phyloP scores from a whole-genome alignment of 2,888 invertebrate genomes.

The Sphinx pinastri region DNA sequence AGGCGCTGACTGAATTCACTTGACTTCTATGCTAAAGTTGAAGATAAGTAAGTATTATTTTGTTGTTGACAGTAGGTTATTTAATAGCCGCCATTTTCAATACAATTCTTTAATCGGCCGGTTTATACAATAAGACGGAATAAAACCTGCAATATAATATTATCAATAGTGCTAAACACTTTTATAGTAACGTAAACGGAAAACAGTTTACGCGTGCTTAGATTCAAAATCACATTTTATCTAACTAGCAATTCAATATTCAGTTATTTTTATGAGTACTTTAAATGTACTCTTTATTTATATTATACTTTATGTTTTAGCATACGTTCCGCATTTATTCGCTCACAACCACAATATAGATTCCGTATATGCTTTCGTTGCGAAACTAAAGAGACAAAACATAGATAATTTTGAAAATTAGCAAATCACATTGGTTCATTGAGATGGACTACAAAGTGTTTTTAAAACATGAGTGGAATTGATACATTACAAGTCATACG shows the following conservation, averaged over 20 bases:
- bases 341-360: slow-evolving; percentile 66
- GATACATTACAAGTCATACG: not conserved
- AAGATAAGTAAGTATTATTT: not conserved
- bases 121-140: slow-evolving; percentile 55
- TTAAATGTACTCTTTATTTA: slow-evolving; percentile 55
- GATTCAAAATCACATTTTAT: slow-evolving; percentile 54
- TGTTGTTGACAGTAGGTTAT: not conserved
- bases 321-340: slow-evolving; percentile 47
- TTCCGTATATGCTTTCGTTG: slow-evolving; percentile 54
- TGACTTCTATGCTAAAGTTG: not conserved
- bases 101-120: not conserved
- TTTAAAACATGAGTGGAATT: no score
- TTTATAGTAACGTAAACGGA: slow-evolving; percentile 48
- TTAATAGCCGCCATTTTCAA: not conserved
- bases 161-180: slow-evolving; percentile 40
- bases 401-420: not conserved
- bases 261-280: slow-evolving; percentile 31
- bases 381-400: slow-evolving; percentile 48
- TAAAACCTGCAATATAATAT: slow-evolving; percentile 50
- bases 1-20: not conserved
- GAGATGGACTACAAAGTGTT: not conserved
- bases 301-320: slow-evolving; percentile 40
- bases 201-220: slow-evolving; percentile 30
- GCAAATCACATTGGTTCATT: not conserved
- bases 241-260: slow-evolving; percentile 24